Conservation (phyloP, 2,113 vertebrate species). For the Panthera uncia region DNA sequence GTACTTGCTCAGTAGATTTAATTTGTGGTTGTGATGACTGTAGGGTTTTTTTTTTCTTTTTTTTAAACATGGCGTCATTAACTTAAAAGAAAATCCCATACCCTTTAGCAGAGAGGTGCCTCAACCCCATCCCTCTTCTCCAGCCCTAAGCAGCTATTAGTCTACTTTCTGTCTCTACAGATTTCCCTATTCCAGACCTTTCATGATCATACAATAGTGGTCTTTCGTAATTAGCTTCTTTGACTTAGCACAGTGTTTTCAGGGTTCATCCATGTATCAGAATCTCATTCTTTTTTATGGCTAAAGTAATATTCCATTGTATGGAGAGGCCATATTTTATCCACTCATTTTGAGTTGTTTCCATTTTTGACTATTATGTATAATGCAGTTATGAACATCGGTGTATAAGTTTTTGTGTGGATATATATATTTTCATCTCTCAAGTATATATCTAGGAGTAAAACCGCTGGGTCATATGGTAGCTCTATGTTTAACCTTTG, state of each 20-base stretch:
- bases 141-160: neutral
- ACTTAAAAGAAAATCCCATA: neutral
- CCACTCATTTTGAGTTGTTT: neutral
- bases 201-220: neutral
- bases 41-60: neutral
- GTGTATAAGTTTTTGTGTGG: neutral
- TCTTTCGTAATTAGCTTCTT: neutral
- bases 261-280: neutral
- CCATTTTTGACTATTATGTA: neutral
- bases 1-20: neutral
- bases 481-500: neutral
- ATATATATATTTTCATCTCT: neutral
- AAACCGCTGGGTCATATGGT: neutral
- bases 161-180: neutral
- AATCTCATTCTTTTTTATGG: neutral
- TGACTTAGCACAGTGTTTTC: neutral
- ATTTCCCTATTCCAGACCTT: neutral
- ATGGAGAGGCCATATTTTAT: neutral
- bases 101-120: neutral
- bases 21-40: neutral
- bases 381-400: neutral
- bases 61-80: neutral
- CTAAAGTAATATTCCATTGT: neutral
- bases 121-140: neutral
- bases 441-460: neutral